A percentile compares a stretch with the other conserved stretches of the same genome.
Evolutionary conservation across 2,797 vertebrate genomes (phyloP).

Genomic region (Sphenodon punctatus): DNA sequence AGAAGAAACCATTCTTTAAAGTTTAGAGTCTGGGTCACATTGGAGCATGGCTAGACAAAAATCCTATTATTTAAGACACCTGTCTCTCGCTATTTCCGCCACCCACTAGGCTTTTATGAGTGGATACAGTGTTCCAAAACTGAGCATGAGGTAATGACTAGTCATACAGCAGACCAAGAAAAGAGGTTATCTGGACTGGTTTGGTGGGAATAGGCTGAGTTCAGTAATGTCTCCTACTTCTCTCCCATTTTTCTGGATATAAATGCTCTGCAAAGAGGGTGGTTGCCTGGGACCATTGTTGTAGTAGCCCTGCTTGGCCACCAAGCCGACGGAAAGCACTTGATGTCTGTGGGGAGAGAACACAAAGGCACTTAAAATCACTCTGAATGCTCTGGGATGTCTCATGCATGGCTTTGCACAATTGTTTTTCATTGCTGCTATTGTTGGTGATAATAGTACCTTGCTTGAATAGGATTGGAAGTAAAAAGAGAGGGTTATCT

Average conservation of each 20-base stretch:
- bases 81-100: background rate
- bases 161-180: background rate
- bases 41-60: background rate
- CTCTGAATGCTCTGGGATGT: background rate
- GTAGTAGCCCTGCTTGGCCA: background rate
- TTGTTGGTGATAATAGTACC: background rate
- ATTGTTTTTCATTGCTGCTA: background rate
- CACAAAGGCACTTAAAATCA: conserved; percentile 60
- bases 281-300: background rate
- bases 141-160: too few species aligned
- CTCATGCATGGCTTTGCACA: background rate
- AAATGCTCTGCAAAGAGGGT: background rate
- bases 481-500: background rate
- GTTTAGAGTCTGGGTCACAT: background rate
- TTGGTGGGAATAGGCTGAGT: background rate
- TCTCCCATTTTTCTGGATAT: background rate
- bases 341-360: conserved; percentile 36
- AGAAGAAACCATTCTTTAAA: too few species aligned
- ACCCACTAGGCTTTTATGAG: too few species aligned
- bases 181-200: background rate
- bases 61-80: background rate
- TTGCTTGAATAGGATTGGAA: background rate
- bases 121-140: too few species aligned
- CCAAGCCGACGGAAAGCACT: conserved; percentile 50
- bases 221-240: background rate